Evolutionary conservation across 2,797 vertebrate genomes (phyloP).

Genomic region (Sebastes variabilis): DNA sequence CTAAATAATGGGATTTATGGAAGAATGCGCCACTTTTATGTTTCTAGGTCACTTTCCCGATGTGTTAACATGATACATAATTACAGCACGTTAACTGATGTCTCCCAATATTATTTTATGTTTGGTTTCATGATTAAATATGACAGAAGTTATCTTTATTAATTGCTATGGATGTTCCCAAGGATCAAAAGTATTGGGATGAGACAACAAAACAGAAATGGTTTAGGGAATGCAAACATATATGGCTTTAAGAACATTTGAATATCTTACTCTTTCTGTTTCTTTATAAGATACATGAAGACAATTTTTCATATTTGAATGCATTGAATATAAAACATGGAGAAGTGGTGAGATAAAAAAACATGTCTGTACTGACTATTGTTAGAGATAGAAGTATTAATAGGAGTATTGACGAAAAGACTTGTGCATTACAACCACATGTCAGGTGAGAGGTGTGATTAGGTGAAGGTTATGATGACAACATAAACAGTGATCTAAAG

Average conservation of each 20-base stretch:
- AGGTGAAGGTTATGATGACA: not conserved
- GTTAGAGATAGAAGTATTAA: not conserved
- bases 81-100: not conserved
- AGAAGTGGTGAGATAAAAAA: not conserved
- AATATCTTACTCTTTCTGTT: not conserved
- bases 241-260: not conserved
- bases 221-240: not conserved
- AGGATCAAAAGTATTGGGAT: not conserved
- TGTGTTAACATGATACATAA: not conserved
- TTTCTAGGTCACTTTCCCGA: not conserved
- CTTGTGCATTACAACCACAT: not conserved
- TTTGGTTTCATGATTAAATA: not conserved
- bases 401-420: no score
- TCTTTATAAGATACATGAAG: no score
- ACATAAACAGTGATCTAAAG: not conserved
- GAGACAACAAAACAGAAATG: not conserved
- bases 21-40: not conserved
- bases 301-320: not conserved
- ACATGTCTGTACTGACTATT: accelerated
- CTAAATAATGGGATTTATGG: not conserved
- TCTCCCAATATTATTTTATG: not conserved
- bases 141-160: not conserved
- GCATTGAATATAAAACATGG: not conserved
- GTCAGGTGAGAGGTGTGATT: not conserved
- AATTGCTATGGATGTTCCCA: not conserved